Conservation (phyloP, 2,797 vertebrate genomes). For the Echeneis naucrates region DNA sequence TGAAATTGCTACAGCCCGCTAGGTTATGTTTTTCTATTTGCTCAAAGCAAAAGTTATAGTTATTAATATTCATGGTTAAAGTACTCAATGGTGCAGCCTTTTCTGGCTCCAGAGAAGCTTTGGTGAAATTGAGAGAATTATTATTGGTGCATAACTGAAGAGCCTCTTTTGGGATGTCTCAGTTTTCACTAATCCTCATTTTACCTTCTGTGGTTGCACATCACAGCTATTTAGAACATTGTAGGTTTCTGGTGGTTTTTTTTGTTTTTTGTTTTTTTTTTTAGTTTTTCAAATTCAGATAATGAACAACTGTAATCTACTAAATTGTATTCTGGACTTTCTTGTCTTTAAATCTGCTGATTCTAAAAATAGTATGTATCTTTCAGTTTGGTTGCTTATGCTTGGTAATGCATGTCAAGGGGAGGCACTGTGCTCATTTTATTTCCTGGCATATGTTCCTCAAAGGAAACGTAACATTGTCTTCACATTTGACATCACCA, state of each 20-base stretch:
- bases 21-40: background rate
- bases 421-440: no score
- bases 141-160: background rate
- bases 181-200: slow-evolving; percentile 38
- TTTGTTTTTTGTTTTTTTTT: slow-evolving; percentile 46
- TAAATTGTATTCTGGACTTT: slow-evolving; percentile 44
- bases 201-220: slow-evolving; percentile 31
- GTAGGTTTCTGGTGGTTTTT: slow-evolving; percentile 34
- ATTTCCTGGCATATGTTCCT: no score
- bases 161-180: slow-evolving; percentile 18
- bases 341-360: slow-evolving; percentile 45
- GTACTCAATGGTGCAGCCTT: background rate
- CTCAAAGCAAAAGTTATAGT: background rate
- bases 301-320: slow-evolving; percentile 48
- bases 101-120: background rate
- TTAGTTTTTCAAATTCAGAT: slow-evolving; percentile 59
- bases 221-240: slow-evolving; percentile 33
- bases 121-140: background rate
- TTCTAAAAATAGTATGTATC: background rate
- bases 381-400: background rate
- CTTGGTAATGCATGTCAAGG: background rate
- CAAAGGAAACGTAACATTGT: no score
- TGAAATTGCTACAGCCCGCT: background rate
- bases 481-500: no score
- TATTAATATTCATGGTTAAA: background rate